phyloP scores from a whole-genome alignment of 1,140 invertebrate genomes.

The Calliopsis andreniformis region DNA sequence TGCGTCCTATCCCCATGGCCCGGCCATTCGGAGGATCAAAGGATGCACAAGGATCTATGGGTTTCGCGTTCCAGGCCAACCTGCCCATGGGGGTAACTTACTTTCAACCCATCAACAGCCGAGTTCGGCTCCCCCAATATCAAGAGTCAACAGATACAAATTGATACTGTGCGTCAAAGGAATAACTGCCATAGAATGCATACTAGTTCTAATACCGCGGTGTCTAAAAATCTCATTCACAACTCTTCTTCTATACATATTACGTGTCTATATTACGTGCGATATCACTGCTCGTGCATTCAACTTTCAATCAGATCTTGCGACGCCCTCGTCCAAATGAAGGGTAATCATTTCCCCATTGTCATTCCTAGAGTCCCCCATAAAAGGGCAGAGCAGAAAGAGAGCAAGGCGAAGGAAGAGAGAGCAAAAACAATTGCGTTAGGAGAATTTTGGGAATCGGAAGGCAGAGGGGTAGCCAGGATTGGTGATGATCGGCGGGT shows the following conservation, averaged over 20 bases:
- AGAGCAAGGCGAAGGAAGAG: too few species aligned
- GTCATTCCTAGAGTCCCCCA: not conserved
- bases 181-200: too few species aligned
- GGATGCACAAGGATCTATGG: conserved; percentile 10
- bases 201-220: too few species aligned
- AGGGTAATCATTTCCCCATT: conserved; percentile 11
- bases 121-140: too few species aligned
- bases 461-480: not conserved
- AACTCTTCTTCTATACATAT: too few species aligned
- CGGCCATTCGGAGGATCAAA: conserved; percentile 47
- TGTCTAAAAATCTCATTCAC: too few species aligned
- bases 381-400: too few species aligned
- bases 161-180: too few species aligned
- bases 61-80: not conserved
- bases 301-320: conserved; percentile 2
- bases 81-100: not conserved
- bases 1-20: conserved; percentile 25
- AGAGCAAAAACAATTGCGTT: conserved; percentile 26
- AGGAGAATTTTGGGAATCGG: conserved; percentile 15
- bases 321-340: not conserved
- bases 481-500: not conserved
- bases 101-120: too few species aligned
- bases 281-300: too few species aligned
- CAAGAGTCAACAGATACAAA: too few species aligned
- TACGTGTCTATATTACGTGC: too few species aligned